Percentiles rank a stretch among this genome's conserved stretches.
Evolutionary conservation across 2,113 vertebrate species (phyloP).

Genomic region (Archilochus colubris): DNA sequence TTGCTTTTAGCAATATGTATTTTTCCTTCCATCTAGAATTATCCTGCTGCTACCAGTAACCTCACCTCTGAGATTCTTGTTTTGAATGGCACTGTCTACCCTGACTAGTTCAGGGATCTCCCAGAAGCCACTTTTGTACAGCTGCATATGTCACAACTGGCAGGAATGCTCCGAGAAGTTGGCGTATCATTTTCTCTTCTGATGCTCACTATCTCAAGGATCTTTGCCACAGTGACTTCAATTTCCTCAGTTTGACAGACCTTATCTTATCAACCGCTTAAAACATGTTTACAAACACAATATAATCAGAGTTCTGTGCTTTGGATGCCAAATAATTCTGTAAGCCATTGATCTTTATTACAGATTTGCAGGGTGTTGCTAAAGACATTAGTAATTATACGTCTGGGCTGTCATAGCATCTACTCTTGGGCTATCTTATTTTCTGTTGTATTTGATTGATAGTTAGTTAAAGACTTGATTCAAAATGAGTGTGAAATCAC

Average conservation of each 20-base stretch:
- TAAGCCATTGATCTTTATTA: slow-evolving; percentile 71
- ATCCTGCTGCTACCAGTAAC: neutral
- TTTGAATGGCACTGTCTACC: slow-evolving; percentile 43
- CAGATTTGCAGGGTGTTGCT: slow-evolving; percentile 48
- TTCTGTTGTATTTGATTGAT: slow-evolving; percentile 46
- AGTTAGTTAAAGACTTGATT: neutral
- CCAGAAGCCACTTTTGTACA: neutral
- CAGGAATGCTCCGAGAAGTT: slow-evolving; percentile 12
- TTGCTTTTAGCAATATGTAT: neutral
- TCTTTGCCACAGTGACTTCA: slow-evolving; percentile 58
- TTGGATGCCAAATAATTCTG: slow-evolving; percentile 57
- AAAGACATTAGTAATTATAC: slow-evolving; percentile 63
- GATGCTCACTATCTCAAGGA: slow-evolving; percentile 52
- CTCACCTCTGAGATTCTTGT: neutral
- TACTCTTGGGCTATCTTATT: slow-evolving; percentile 52
- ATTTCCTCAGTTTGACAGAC: slow-evolving; percentile 63
- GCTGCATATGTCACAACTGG: slow-evolving; percentile 23
- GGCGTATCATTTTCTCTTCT: slow-evolving; percentile 46
- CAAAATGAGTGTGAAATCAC: slow-evolving; percentile 1
- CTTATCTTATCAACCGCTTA: slow-evolving; percentile 65
- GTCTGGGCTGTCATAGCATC: slow-evolving; percentile 34
- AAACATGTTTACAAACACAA: slow-evolving; percentile 67
- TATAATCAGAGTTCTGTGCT: slow-evolving; percentile 36
- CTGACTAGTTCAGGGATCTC: slow-evolving; percentile 47
- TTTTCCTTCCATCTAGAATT: neutral